Evolutionary conservation across 30 jellyfish, hydroid and myxozoan species (phyloP).

Genomic region (Turritopsis dohrnii): DNA sequence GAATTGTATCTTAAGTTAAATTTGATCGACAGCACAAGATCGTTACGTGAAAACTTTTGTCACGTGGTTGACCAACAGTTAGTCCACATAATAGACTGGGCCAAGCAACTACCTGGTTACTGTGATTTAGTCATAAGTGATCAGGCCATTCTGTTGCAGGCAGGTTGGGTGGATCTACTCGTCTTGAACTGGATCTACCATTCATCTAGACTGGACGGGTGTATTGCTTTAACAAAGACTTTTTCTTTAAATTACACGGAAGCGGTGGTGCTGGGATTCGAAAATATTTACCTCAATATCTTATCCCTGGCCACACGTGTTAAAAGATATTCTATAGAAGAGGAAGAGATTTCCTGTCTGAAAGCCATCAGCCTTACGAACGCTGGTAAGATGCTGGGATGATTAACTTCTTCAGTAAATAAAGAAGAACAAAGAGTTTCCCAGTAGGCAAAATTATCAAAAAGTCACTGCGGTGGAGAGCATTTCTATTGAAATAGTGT

Average conservation of each 20-base stretch:
- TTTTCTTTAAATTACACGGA: constrained; percentile 18
- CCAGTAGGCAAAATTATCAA: neutral
- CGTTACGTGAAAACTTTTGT: constrained; percentile 49
- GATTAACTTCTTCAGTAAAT: no score
- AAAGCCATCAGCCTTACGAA: constrained; percentile 84
- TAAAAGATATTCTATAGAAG: constrained; percentile 62
- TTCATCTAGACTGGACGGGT: constrained; percentile 36
- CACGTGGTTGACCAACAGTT: constrained; percentile 60
- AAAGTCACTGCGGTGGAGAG: no score
- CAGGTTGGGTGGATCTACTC: constrained; percentile 90
- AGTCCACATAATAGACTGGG: constrained; percentile 89
- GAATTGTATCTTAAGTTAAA: neutral
- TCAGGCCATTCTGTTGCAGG: constrained; percentile 85
- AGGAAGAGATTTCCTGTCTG: constrained; percentile 78
- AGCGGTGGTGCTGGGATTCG: constrained; percentile 47
- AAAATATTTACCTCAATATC: constrained; percentile 53
- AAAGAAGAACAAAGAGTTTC: neutral
- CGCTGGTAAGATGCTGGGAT: constrained; percentile 50
- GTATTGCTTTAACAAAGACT: constrained; percentile 49
- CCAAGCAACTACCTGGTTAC: constrained; percentile 88
- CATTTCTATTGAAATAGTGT: no score
- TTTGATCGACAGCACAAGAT: constrained; percentile 25
- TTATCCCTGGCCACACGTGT: constrained; percentile 53
- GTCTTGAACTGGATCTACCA: constrained; percentile 68
- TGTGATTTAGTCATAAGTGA: constrained; percentile 63